Evolutionary conservation across 2,113 vertebrate genomes (phyloP), one percentile per base, ranked within the genome.

Genomic region (Gobius niger): DNA sequence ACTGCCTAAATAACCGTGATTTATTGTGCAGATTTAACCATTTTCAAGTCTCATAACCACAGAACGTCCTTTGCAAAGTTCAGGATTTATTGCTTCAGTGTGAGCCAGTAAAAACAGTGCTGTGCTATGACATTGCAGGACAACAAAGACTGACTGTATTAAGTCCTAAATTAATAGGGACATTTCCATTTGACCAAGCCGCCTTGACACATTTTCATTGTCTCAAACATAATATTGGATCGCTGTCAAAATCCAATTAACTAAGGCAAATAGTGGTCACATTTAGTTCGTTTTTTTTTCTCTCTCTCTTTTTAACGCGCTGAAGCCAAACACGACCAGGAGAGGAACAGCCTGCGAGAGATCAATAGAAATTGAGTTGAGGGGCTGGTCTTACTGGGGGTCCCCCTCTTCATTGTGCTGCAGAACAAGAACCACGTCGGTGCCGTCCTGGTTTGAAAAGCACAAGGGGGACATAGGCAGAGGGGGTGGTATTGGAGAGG

Each of bases 321-420:
- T 76, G 56, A 81, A 81, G 70, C 74, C 34, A 68, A 77, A 86
- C 81, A 61, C 19, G 62, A 79, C 47, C 82, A 82, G 82, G 59
- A 84, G 59, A 84, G 68, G 53, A 73, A 82, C 82, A 78, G 82
- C 12, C 80, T 75, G 72, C 65, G 6, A 18, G 68, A 24, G 86
- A 93, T 92, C 91, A 77, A 91, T 89, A 91, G 90, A 89, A 88
- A 93, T 50, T 50, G 82, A 88, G 89, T 87, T 77, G 7, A 84
- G 74, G 56, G 76, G 40, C 40, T 81, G 82, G 84, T 60, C 73
- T 79, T 68, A 81, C 59, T 70, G 73, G 86, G 74, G 84, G 82
- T 76, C 76, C 70, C 24, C 56, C 40, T 57, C 54, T 85, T 67
- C 47, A 73, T 90, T 92, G 91, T 86, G 76, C 87, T 81, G 49